Conservation (phyloP, 1,140 invertebrate species). For the Drosophila kohkoa region DNA sequence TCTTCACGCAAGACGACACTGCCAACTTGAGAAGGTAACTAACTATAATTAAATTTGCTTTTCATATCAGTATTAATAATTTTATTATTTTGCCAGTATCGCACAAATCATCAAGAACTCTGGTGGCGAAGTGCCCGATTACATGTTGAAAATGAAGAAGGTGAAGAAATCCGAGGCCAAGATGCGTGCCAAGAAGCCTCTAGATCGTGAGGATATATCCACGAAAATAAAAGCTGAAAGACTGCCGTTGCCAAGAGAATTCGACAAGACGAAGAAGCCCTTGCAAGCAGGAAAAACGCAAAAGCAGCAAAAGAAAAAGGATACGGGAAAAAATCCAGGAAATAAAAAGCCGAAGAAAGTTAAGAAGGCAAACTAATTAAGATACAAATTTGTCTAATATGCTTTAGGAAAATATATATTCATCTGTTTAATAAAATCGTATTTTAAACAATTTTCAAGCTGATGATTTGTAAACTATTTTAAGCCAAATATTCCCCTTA, state of each 20-base stretch:
- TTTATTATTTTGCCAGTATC: conserved; percentile 87
- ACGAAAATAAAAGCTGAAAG: conserved; percentile 85
- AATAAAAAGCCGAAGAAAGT: conserved; percentile 18
- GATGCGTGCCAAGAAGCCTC: conserved; percentile 86
- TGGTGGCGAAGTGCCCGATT: conserved; percentile 95
- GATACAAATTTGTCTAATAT: not conserved
- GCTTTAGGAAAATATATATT: conserved; percentile 4
- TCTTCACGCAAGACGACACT: conserved; percentile 96
- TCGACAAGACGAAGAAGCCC: conserved; percentile 10
- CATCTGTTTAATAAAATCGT: not conserved
- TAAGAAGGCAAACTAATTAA: conserved; percentile 6
- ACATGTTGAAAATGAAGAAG: conserved; percentile 93
- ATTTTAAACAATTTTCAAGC: not conserved
- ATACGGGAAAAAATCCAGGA: not conserved
- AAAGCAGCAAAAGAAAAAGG: not conserved
- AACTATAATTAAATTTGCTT: conserved; percentile 31
- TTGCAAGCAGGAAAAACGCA: not conserved
- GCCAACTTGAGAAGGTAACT: conserved; percentile 93
- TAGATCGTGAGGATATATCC: conserved; percentile 88
- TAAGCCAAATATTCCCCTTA: too few species aligned
- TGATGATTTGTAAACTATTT: not conserved
- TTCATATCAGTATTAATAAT: not conserved
- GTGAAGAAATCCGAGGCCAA: conserved; percentile 88
- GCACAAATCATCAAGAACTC: conserved; percentile 94
- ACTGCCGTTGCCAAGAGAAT: conserved; percentile 21